Base-by-base conservation (phyloP, 2,888 invertebrate genomes). In the Apocheima hispidaria region DNA sequence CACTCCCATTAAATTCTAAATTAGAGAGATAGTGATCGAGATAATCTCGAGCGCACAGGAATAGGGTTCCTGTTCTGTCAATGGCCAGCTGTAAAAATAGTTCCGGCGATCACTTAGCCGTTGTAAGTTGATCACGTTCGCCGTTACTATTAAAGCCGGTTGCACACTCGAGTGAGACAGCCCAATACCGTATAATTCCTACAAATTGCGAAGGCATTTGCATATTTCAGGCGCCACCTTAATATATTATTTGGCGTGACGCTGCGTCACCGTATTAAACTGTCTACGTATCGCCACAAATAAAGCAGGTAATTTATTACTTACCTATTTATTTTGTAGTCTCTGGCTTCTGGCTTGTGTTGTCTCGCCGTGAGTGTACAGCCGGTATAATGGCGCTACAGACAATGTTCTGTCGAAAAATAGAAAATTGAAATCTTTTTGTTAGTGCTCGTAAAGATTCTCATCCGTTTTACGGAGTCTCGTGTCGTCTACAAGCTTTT, bases 101-200 rank as follows among this genome's bases (percentile, higher is more conserved):
- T 59, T 62, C 60, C 66, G 66, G 56, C 66, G 71, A 65, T 71
- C 64, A 67, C 72, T 69, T 71, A 70, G 74, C 69, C 71, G 68
- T 68, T 70, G 68, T 66, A 78, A 77, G 77, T 80, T 69, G 71
- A 73, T 81, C 83, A 83, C 83, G 84, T 82, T 78, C 72, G 63
- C 77, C 78, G 73, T 79, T 79, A 81, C 74, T 70, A 74, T 65
- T 70, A 70, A 69, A 71, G 68, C 70, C 7, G 21, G 7, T 14
- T 21, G 41, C 7, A 41, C 41, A 44, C 43, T 44, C 14, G 26
- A 14, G 14, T 18, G 1, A 36, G 16, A 6, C 18, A 18, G 18
- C 7, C 1, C 18, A 10, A 38, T n/a, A 12, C 33, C 4, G 33
- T 33, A 33, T 33, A 12, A n/a, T 12, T 0, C n/a, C n/a, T 2